phyloP scores from a whole-genome alignment of 2,888 invertebrate species.

The Cerceris ruficornis region DNA sequence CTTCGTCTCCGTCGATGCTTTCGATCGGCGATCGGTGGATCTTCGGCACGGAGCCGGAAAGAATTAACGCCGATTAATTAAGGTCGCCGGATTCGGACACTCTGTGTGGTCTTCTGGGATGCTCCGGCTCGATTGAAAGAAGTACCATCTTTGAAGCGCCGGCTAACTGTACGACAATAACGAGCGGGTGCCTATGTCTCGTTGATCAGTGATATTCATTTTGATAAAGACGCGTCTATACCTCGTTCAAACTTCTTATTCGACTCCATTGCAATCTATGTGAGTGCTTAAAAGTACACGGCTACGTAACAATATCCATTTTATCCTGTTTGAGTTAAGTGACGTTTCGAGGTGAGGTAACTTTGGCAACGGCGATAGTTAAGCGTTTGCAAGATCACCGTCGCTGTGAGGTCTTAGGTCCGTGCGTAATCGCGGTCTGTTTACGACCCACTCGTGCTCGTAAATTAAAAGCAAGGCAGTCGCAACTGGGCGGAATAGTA shows the following conservation, averaged over 20 bases:
- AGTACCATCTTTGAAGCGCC: conserved; percentile 39
- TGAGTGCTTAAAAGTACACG: too few species aligned
- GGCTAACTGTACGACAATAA: conserved; percentile 51
- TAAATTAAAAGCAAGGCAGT: conserved; percentile 7
- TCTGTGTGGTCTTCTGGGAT: conserved; percentile 61
- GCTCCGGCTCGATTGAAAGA: conserved; percentile 18
- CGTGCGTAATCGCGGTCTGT: neutral
- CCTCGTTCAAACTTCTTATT: too few species aligned
- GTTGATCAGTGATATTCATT: conserved; percentile 28
- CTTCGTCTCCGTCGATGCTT: conserved; percentile 14
- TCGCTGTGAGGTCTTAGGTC: neutral
- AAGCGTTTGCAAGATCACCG: too few species aligned
- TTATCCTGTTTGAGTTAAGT: too few species aligned
- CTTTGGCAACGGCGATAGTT: too few species aligned
- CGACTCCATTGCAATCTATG: too few species aligned
- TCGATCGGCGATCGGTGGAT: conserved; percentile 50
- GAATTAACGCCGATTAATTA: conserved; percentile 70
- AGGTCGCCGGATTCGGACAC: conserved; percentile 56
- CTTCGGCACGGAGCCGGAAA: conserved; percentile 48
- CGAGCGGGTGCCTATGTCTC: conserved; percentile 44
- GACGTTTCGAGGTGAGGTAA: too few species aligned
- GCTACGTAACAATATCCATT: too few species aligned
- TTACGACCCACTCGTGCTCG: conserved; percentile 7
- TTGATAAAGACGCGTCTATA: too few species aligned
- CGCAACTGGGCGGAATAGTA: conserved; percentile 4